These are phyloP conservation scores for Fissipunctia ypsillon DNA, from an alignment of 2,888 invertebrate genomes.

Conservation along the genomic window DNA sequence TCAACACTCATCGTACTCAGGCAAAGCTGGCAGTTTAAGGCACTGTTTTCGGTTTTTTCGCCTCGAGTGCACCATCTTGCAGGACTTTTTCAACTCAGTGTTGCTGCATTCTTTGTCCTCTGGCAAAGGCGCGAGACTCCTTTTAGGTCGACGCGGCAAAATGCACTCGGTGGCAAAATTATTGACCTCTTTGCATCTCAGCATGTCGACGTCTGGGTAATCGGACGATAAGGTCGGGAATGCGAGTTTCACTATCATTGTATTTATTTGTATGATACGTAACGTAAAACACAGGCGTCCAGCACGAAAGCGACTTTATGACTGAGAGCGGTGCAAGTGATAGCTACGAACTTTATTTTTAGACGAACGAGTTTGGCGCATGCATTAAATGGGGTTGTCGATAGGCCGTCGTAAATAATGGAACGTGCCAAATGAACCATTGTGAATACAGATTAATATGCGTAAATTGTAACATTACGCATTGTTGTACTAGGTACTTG, in stretches of 20 bases:
- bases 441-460: constrained; percentile 42
- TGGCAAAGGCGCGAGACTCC: constrained; percentile 82
- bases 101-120: constrained; percentile 86
- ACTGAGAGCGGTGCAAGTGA: constrained; percentile 64
- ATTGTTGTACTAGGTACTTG: constrained; percentile 12
- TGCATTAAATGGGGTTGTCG: constrained; percentile 64
- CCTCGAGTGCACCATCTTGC: constrained; percentile 75
- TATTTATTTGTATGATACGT: constrained; percentile 64
- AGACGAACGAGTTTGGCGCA: constrained; percentile 65
- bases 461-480: constrained; percentile 53
- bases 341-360: constrained; percentile 65
- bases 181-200: constrained; percentile 82
- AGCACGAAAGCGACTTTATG: constrained; percentile 68
- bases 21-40: constrained; percentile 80
- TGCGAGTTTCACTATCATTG: constrained; percentile 83
- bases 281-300: constrained; percentile 73
- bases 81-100: constrained; percentile 79
- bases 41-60: constrained; percentile 81
- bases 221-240: constrained; percentile 75
- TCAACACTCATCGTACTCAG: constrained; percentile 86
- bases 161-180: constrained; percentile 83
- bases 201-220: constrained; percentile 84
- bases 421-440: constrained; percentile 59
- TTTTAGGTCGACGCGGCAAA: constrained; percentile 81
- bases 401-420: constrained; percentile 64